Evolutionary conservation across 2,797 vertebrate species (phyloP), one percentile per base, ranked within the genome.

Genomic region (Intellagama lesueurii): DNA sequence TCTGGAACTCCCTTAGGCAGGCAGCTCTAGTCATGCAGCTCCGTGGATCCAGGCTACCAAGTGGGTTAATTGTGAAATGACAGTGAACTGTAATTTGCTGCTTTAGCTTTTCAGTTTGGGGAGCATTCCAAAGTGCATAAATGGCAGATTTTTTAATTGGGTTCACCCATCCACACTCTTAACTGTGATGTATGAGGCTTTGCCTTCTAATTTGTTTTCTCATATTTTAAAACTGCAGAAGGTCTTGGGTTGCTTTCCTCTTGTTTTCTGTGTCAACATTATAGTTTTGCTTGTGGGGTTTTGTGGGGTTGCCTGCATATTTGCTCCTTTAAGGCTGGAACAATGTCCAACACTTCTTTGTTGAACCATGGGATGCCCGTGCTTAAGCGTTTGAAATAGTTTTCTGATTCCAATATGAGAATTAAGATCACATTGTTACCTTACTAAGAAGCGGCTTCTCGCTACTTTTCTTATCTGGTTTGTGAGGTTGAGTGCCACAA

Each of bases 131-230:
- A n/a, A n/a, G 70, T 89, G 68, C 5, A 85, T 47, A 44, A 66
- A 12, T 16, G 85, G 77, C 73, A 11, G 85, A 7, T 17, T 83
- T 82, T 90, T 89, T 66, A 60, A 94, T 93, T 88, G 7, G 84
- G 9, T 93, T 69, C 91, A 75, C 47, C 69, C 24, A 76, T 11
- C 78, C n/a, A 86, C 80, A 85, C 68, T 56, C 76, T 26, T 89
- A 66, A n/a, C 30, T 84, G 87, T 85, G 11, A 91, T 90, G 87
- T 1, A 1, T 0, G 0, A 82, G 69, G 35, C 80, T 90, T 93
- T 7, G 3, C 26, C 11, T 76, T 88, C 6, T 68, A 85, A 83
- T 83, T 88, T 89, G 30, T 79, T 5, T 69, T 91, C 84, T 88
- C 4, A 40, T 90, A 2, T 26, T 91, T 83, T 80, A 88, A 4